Percentiles rank a stretch among this genome's conserved stretches.
Evolutionary conservation across 1,140 invertebrate species (phyloP).

Genomic region (Eumaeus atala): DNA sequence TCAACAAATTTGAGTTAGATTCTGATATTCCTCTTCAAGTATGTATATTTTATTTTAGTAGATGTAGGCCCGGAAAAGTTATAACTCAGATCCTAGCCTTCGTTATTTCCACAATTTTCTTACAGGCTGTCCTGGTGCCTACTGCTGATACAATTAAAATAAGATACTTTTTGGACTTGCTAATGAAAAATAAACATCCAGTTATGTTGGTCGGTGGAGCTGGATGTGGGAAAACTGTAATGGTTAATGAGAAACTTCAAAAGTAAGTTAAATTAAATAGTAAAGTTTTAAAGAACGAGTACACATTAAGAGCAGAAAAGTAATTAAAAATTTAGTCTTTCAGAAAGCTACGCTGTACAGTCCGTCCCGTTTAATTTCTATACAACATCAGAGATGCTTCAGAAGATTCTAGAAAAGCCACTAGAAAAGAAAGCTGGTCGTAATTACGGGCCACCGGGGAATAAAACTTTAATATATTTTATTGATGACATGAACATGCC

Average conservation of each 20-base stretch:
- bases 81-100: not conserved
- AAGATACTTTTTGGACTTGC: constrained; percentile 90
- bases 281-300: not conserved
- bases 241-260: constrained; percentile 90
- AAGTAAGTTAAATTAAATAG: constrained; percentile 37
- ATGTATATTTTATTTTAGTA: constrained; percentile 12
- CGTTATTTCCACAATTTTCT: constrained; percentile 10
- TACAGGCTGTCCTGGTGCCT: constrained; percentile 90
- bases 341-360: constrained; percentile 91
- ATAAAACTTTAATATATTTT: constrained; percentile 95
- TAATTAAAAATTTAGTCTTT: constrained; percentile 67
- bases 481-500: constrained; percentile 99
- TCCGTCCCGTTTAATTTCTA: constrained; percentile 98
- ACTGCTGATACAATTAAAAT: constrained; percentile 94
- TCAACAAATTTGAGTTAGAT: constrained; percentile 93
- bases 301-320: not conserved
- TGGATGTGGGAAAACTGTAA: constrained; percentile 92
- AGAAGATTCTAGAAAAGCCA: constrained; percentile 95
- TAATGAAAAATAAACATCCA: constrained; percentile 91
- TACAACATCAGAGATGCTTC: constrained; percentile 96
- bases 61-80: not conserved
- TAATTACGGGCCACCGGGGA: constrained; percentile 96
- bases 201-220: constrained; percentile 95
- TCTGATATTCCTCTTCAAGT: constrained; percentile 93
- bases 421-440: constrained; percentile 97